Base-by-base conservation (phyloP, 2,113 vertebrate species). In the Aptenodytes patagonicus region DNA sequence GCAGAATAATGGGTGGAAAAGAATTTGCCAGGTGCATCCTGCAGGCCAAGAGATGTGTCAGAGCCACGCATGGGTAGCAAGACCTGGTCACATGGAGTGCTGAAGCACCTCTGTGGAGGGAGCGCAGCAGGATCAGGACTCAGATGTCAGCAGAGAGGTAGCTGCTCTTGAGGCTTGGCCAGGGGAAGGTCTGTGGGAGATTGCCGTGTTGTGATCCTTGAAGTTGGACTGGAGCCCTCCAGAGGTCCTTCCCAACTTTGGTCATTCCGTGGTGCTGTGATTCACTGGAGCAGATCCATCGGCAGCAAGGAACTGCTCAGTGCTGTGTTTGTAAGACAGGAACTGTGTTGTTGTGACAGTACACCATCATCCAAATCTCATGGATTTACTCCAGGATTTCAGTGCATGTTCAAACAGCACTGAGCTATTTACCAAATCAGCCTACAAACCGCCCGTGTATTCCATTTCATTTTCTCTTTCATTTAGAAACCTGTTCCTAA, bases 11-110 rank as follows among this genome's bases (percentile, higher is more conserved):
- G 46, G 4, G 57, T 75, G 60, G 55, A n/a, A 47, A 93, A 64
- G 76, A 13, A 55, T 68, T 40, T 49, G 2, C 34, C 88, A 92
- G 88, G 76, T 95, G 95, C 44, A 44, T 93, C 95, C 92, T 93
- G 92, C 42, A 66, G 55, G 47, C 29, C 64, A n/a, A 38, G 64
- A 44, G 92, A 32, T 13, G 36, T 28, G 51, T 44, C 66, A 90
- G 72, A 76, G 73, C 12, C 3, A 11, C 42, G 28, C 36, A 9
- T 1, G 66, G 17, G 32, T 14, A 51, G 65, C 49, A 44, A 40
- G 57, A 19, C 3, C 8, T 32, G 28, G 8, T 26, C 36, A 34
- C 22, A 4, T 0, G 2, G 36, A 31, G 16, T 3, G 15, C 10
- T 26, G 61, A 17, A 47, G 34, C 44, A 29, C 8, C 38, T 55